A percentile compares a stretch with the other conserved stretches of the same genome.
phyloP scores from a whole-genome alignment of 1,140 invertebrate species.

The Charaxes varanes region DNA sequence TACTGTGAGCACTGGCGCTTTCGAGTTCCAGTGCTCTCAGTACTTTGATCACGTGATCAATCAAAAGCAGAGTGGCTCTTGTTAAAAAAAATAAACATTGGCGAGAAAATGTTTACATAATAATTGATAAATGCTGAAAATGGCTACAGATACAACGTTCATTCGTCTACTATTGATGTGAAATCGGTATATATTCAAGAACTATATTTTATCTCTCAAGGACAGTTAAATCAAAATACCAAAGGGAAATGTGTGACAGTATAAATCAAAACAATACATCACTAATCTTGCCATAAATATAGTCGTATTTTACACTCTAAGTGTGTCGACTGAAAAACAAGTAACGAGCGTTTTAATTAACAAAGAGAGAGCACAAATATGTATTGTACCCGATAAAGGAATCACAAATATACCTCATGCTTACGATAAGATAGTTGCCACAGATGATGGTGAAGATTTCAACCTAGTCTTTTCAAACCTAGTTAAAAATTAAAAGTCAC shows the following conservation, averaged over 20 bases:
- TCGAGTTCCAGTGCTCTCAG: too few relatives aligned
- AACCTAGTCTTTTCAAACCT: constrained; percentile 25
- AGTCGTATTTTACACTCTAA: constrained; percentile 9
- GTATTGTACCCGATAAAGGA: constrained; percentile 26
- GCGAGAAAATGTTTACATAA: too few relatives aligned
- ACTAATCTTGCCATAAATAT: constrained; percentile 13
- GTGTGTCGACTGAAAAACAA: constrained; percentile 13
- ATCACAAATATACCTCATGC: constrained; percentile 22
- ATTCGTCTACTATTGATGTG: too few relatives aligned
- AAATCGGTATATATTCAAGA: too few relatives aligned
- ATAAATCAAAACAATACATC: constrained; percentile 16
- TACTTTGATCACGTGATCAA: too few relatives aligned
- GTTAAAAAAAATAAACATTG: too few relatives aligned
- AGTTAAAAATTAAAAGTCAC: constrained; percentile 19
- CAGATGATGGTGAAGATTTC: constrained; percentile 14
- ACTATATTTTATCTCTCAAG: too few relatives aligned
- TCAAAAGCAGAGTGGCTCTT: too few relatives aligned
- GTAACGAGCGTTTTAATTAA: constrained; percentile 12
- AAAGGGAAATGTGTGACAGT: constrained; percentile 6
- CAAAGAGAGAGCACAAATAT: constrained; percentile 31
- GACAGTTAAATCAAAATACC: too few relatives aligned
- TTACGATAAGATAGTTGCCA: constrained; percentile 32
- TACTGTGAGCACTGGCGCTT: too few relatives aligned
- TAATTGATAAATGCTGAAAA: too few relatives aligned
- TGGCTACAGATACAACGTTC: too few relatives aligned